These are phyloP conservation scores for Hyperoplus immaculatus DNA, from an alignment of 2,797 vertebrate species.

Conservation along the genomic window DNA sequence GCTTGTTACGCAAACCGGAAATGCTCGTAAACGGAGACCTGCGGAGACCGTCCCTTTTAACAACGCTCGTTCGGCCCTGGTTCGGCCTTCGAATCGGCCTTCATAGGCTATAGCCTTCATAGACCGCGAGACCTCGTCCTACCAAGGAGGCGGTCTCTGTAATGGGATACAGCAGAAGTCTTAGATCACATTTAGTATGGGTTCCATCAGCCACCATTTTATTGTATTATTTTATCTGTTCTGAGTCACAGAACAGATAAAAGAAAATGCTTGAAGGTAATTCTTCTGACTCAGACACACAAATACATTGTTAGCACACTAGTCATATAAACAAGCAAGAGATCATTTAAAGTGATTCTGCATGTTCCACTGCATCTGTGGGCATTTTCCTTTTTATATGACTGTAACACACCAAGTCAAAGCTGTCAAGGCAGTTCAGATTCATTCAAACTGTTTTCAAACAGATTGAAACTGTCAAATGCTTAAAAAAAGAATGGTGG, in stretches of 20 bases:
- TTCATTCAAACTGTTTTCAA: background rate
- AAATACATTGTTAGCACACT: background rate
- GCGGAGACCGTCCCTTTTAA: no score
- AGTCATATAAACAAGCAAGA: constrained; percentile 3
- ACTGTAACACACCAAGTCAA: background rate
- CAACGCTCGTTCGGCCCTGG: no score
- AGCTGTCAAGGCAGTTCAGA: background rate
- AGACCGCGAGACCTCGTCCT: no score
- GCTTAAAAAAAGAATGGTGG: background rate
- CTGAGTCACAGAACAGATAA: constrained; percentile 3
- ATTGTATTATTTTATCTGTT: no score
- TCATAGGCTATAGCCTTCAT: no score
- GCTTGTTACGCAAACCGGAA: no score
- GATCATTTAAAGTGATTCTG: background rate
- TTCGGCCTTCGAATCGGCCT: no score
- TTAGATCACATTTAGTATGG: background rate
- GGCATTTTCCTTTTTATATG: background rate
- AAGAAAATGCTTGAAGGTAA: background rate
- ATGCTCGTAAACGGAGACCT: no score
- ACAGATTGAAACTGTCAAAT: background rate
- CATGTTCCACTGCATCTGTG: background rate
- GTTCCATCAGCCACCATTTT: constrained; percentile 8
- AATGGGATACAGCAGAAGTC: background rate
- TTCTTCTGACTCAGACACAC: constrained; percentile 1
- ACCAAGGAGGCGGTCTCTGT: no score